A percentile compares a stretch with the other conserved stretches of the same genome.
Evolutionary conservation across 2,113 vertebrate species (phyloP).

Genomic region (Scopus umbretta): DNA sequence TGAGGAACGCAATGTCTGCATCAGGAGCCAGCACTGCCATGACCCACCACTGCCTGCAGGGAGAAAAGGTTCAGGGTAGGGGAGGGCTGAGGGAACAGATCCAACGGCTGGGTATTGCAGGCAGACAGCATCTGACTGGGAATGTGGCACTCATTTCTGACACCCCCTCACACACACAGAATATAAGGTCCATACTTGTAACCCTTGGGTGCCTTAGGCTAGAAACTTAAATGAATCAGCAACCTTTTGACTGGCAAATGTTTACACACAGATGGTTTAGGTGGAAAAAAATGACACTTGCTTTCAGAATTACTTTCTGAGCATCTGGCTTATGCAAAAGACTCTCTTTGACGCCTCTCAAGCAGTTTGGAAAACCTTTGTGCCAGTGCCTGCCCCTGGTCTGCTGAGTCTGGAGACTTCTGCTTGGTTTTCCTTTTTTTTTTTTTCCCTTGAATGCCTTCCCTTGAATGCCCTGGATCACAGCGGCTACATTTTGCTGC

Average conservation of each 20-base stretch:
- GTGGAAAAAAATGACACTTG: not conserved
- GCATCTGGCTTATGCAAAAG: not conserved
- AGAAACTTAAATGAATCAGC: not conserved
- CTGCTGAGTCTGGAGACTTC: not conserved
- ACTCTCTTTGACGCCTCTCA: not conserved
- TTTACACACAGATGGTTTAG: not conserved
- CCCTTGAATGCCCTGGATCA: not conserved
- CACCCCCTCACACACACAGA: not conserved
- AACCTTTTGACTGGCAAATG: not conserved
- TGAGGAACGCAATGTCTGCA: not conserved
- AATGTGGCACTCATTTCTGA: not conserved
- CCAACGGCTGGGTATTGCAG: not conserved
- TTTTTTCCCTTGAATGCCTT: not conserved
- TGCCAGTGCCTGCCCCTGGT: not conserved
- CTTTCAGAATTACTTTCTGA: not conserved
- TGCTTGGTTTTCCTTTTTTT: not conserved
- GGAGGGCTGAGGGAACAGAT: not conserved
- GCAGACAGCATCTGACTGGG: accelerated
- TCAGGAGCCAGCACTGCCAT: not conserved
- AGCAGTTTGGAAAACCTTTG: not conserved
- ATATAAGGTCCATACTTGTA: not conserved
- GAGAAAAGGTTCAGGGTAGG: not conserved
- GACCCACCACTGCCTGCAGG: not conserved
- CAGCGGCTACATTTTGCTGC: not conserved
- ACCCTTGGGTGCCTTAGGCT: not conserved